phyloP scores from a whole-genome alignment of 2,797 vertebrate genomes.

The Poeciliopsis presidionis region DNA sequence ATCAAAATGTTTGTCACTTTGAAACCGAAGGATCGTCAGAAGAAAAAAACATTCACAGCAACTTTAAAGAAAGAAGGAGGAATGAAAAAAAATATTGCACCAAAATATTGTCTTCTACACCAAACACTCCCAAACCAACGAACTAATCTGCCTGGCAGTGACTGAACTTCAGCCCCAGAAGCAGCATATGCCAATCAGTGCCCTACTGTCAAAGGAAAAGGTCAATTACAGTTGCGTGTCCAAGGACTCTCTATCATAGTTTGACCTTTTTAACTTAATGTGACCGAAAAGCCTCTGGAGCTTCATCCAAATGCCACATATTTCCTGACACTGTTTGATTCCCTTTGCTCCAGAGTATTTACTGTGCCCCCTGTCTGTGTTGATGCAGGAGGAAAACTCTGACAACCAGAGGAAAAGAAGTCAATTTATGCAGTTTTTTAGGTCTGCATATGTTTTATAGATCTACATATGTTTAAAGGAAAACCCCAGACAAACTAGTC shows the following conservation, averaged over 20 bases:
- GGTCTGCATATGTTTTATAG: no score
- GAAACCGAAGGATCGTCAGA: no score
- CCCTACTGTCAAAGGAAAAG: slow-evolving; percentile 68
- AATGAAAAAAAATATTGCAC: slow-evolving; percentile 1
- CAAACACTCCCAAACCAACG: slow-evolving; percentile 58
- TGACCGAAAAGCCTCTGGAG: slow-evolving; percentile 62
- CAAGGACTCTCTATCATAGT: slow-evolving; percentile 67
- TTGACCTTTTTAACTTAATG: slow-evolving; percentile 73
- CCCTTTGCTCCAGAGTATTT: slow-evolving; percentile 37
- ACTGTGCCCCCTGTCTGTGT: slow-evolving; percentile 24
- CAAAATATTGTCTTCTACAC: slow-evolving; percentile 19
- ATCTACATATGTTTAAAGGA: neutral
- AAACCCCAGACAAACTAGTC: neutral
- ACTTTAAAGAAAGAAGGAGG: neutral
- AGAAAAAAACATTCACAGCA: neutral
- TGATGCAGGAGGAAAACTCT: slow-evolving; percentile 21
- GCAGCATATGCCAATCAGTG: slow-evolving; percentile 55
- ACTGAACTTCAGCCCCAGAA: slow-evolving; percentile 35
- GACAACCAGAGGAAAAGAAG: neutral
- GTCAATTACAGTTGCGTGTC: slow-evolving; percentile 70
- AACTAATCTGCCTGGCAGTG: slow-evolving; percentile 45
- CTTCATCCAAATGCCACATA: slow-evolving; percentile 72
- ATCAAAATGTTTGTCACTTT: neutral
- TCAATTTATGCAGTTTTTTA: neutral
- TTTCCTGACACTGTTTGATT: slow-evolving; percentile 44